Percentiles rank a stretch among this genome's conserved stretches.
phyloP scores from a whole-genome alignment of 2,797 vertebrate species.

The Nyctalus aviator region DNA sequence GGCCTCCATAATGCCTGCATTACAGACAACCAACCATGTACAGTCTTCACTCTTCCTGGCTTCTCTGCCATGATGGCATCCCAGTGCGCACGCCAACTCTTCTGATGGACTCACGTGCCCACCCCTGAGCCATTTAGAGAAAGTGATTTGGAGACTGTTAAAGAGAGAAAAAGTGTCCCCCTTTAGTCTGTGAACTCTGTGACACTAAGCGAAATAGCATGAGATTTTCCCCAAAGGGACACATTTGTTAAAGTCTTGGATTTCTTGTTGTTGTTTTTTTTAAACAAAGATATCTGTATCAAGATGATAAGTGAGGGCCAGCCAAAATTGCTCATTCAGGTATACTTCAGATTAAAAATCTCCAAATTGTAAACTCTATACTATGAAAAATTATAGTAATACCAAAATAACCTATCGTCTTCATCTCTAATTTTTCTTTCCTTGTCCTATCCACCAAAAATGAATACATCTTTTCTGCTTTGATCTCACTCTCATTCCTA shows the following conservation, averaged over 20 bases:
- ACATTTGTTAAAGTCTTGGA: neutral
- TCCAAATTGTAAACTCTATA: neutral
- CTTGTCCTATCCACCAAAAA: neutral
- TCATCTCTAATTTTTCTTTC: neutral
- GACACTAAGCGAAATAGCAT: neutral
- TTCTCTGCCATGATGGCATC: neutral
- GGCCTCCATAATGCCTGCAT: neutral
- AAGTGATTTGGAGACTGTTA: neutral
- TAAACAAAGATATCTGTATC: neutral
- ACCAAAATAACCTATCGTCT: neutral
- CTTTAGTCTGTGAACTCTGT: neutral
- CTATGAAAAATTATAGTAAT: slow-evolving; percentile 12
- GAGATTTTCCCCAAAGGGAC: slow-evolving; percentile 6
- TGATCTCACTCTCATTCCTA: neutral
- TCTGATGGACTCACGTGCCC: neutral
- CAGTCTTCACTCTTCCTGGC: neutral
- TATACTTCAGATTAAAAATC: slow-evolving; percentile 21
- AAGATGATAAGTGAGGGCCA: slow-evolving; percentile 10
- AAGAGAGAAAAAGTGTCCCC: neutral
- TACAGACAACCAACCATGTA: neutral
- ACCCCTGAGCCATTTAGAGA: neutral
- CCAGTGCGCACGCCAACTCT: neutral
- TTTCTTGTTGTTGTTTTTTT: neutral
- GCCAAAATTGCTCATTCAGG: neutral
- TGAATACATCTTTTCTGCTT: neutral